These are phyloP conservation scores for Eonycteris spelaea DNA, from an alignment of 2,113 vertebrate genomes.

Conservation along the genomic window DNA sequence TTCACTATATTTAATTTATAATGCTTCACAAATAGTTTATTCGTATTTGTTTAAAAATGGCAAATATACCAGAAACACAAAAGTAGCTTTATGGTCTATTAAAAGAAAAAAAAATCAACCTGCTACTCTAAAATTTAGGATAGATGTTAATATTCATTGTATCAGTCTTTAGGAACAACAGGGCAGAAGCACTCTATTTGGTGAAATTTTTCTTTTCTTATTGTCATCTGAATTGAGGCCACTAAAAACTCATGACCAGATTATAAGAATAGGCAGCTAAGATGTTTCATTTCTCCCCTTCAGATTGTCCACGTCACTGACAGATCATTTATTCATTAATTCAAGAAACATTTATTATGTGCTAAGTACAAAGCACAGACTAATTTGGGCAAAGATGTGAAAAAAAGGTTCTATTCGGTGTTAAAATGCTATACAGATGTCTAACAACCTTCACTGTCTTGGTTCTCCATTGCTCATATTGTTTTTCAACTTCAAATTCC, in stretches of 20 bases:
- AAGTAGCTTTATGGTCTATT: neutral
- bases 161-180: constrained; percentile 1
- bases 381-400: neutral
- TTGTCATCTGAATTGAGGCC: neutral
- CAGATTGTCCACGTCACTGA: neutral
- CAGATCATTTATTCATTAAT: neutral
- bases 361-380: neutral
- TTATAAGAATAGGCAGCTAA: neutral
- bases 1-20: neutral
- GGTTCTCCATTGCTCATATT: neutral
- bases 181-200: neutral
- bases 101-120: neutral
- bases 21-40: neutral
- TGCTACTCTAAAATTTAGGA: neutral
- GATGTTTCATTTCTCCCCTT: neutral
- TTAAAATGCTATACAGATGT: neutral
- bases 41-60: constrained; percentile 45
- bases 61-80: neutral
- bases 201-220: neutral
- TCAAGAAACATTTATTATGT: constrained; percentile 8
- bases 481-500: neutral
- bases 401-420: neutral
- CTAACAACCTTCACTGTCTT: neutral
- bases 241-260: constrained; percentile 1
- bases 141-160: neutral